A percentile compares a stretch with the other conserved stretches of the same genome.
phyloP scores from a whole-genome alignment of 1,140 invertebrate species.

The Venturia canescens region DNA sequence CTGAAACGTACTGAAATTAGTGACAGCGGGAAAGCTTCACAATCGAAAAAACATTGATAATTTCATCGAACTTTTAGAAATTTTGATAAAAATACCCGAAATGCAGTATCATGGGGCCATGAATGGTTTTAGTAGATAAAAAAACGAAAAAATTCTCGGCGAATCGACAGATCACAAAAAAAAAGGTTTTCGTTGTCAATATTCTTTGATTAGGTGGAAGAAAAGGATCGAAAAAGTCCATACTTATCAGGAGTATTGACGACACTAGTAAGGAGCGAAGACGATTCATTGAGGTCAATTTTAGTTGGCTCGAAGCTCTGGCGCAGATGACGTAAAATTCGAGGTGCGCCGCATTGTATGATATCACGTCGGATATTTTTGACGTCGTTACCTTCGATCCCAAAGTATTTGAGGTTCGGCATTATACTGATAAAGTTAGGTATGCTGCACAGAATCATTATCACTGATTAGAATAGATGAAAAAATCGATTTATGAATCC shows the following conservation, averaged over 20 bases:
- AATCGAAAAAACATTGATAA: neutral
- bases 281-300: conserved; percentile 64
- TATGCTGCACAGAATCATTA: conserved; percentile 78
- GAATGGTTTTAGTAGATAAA: too few species aligned
- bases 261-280: conserved; percentile 48
- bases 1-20: too few species aligned
- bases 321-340: conserved; percentile 88
- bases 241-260: conserved; percentile 83
- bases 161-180: too few species aligned
- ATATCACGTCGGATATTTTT: conserved; percentile 86
- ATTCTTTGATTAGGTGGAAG: too few species aligned
- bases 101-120: too few species aligned
- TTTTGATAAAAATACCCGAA: too few species aligned
- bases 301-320: conserved; percentile 79
- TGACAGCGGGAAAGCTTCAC: too few species aligned
- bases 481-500: neutral
- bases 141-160: too few species aligned
- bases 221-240: conserved; percentile 62
- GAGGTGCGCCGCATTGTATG: conserved; percentile 86
- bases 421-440: conserved; percentile 86
- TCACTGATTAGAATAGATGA: neutral
- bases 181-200: too few species aligned
- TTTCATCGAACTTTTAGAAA: neutral
- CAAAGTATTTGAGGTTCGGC: conserved; percentile 88
- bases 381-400: conserved; percentile 91